Percentiles rank a stretch among this genome's conserved stretches.
These are phyloP conservation scores for Agelas oroides DNA, from an alignment of 37 sponge, comb jelly and placozoan genomes.

Conservation along the genomic window DNA sequence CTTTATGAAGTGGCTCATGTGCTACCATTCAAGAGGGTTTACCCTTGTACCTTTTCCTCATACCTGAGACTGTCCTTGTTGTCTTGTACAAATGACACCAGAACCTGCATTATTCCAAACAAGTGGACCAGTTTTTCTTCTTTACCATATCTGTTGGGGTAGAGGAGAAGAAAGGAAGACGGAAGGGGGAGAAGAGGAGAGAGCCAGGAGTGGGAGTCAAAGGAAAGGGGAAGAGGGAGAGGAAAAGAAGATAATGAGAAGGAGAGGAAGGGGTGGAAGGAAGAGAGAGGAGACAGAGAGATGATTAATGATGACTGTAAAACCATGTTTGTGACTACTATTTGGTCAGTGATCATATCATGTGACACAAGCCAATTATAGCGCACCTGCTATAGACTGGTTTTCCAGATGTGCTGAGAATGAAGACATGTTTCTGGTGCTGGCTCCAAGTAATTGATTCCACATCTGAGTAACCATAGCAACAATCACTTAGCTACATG, in stretches of 20 bases:
- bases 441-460: conserved; percentile 76
- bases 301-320: too few species aligned
- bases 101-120: conserved; percentile 98
- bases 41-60: background rate
- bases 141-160: conserved; percentile 77
- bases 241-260: background rate
- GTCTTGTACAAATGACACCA: conserved; percentile 93
- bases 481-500: too few species aligned
- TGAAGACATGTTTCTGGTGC: conserved; percentile 90
- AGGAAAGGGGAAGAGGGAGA: background rate
- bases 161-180: too few species aligned
- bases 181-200: too few species aligned
- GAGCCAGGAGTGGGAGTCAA: too few species aligned
- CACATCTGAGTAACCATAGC: conserved; percentile 72
- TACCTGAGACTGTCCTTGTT: conserved; percentile 83
- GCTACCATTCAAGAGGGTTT: background rate
- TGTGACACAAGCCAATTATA: too few species aligned
- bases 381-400: conserved; percentile 88
- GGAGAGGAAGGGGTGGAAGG: too few species aligned
- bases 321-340: too few species aligned
- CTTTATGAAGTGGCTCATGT: too few species aligned
- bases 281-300: background rate
- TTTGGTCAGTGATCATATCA: too few species aligned
- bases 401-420: conserved; percentile 93
- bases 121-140: conserved; percentile 94